Base-by-base conservation (phyloP, 2,888 invertebrate species). In the Hypercompe scribonia region DNA sequence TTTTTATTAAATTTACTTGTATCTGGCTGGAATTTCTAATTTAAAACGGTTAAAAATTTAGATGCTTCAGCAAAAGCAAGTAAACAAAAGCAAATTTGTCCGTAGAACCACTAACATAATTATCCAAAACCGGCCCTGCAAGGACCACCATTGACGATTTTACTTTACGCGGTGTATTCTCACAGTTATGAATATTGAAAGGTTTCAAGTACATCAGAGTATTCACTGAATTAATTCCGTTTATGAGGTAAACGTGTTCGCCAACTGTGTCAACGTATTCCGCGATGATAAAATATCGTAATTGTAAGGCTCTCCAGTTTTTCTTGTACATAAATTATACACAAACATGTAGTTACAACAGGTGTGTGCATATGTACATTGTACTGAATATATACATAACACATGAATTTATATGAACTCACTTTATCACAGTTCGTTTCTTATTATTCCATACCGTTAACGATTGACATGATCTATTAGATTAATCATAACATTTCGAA, bases 241-340 rank as follows among this genome's bases (percentile, higher is more conserved):
- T 73, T 81, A 73, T 68, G 74, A 71, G 75, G 42, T 36, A 63
- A 75, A 78, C 82, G 65, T 83, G 82, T 78, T 80, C 67, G 34
- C 46, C 73, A 80, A 79, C 78, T 80, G 70, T 82, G 84, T 83
- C 79, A 83, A 82, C 81, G 81, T 78, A 74, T 81, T 75, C 79
- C 71, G 73, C 75, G 73, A 80, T 75, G 67, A 68, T 74, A 68
- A 82, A 77, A 79, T 78, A 78, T 76, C 73, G 33, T 81, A 76
- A 78, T 70, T 54, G 70, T 10, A 72, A 72, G 67, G 65, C 74
- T 73, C 65, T 66, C 71, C 74, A 72, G 34, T 61, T 65, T 63
- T 64, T 70, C n/a, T 58, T 68, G 15, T 46, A 42, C 42, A 65
- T 28, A 39, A 39, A 28, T 39, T 65, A 28, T 46, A 46, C 46